Base-by-base conservation (phyloP, 2,888 invertebrate genomes). In the Drosophila affinis region DNA sequence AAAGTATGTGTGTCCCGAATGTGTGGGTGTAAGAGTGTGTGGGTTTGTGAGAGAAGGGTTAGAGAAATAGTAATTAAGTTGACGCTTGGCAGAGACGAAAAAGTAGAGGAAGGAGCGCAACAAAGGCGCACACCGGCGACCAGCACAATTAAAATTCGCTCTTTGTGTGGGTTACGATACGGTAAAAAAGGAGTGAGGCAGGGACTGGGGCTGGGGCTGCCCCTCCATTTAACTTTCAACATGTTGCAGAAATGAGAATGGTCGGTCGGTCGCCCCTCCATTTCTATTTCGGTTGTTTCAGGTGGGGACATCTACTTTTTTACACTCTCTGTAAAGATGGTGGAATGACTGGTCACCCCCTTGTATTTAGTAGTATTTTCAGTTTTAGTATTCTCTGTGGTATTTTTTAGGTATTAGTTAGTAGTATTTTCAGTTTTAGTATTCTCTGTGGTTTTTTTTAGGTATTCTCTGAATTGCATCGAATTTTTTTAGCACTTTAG, bases 11-110 rank as follows among this genome's bases (percentile, higher is more conserved):
- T 32, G 14, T 4, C 39, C 14, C 39, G 3, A n/a, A n/a, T 27
- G 17, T 49, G 29, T 62, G 39, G n/a, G 54, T 61, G 0, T 9
- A 32, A 32, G 34, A 3, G 49, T 39, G 21, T 24, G 39, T 5
- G 39, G 34, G 47, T 21, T n/a, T 27, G 39, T 9, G 34, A 12
- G 59, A 53, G 32, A 27, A 29, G 47, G 70, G 73, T 72, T 68
- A 79, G 75, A 88, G 88, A 83, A 83, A 83, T 78, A 75, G 88
- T 83, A 88, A 83, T 83, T 83, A 83, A 83, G 83, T 83, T 83
- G 86, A 75, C 83, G 86, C 82, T 85, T 86, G 86, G 70, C 14
- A 49, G 46, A 58, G 46, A 59, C 47, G 64, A 64, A 82, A 74
- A 65, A 68, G 58, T 73, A 64, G 59, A 72, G 67, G 71, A 61